Evolutionary conservation across 2,888 invertebrate species (phyloP), one percentile per base, ranked within the genome.

Genomic region (Trissonchulus latispiculum): DNA sequence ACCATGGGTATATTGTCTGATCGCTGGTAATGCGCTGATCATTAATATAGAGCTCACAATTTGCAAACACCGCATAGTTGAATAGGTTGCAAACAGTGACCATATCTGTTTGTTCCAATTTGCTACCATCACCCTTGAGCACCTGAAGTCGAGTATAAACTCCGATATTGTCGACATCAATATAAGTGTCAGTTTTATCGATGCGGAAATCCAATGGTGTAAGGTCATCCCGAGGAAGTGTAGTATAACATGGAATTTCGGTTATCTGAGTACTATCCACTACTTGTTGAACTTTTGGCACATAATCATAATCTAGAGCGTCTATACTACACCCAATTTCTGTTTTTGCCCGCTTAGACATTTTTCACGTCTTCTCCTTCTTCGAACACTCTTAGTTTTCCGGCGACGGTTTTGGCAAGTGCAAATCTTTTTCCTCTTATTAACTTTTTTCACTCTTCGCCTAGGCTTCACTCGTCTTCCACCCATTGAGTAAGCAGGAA

Each of bases 211-310:
- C 48, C 23, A 48, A 23, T 8, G 48, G 48, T 48, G 48, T 48
- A 23, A 48, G 48, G 48, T 48, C 48, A 48, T 48, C 48, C 15
- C 69, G 31, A 33, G 69, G 69, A 36, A 68, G 36, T 3, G 69
- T 68, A n/a, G 69, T 68, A 36, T 68, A 33, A 68, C 69, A 68
- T 32, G 36, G 36, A 32, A 68, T 36, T 68, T 68, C 69, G n/a
- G n/a, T n/a, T n/a, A n/a, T n/a, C n/a, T n/a, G n/a, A n/a, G n/a
- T n/a, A n/a, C n/a, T n/a, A n/a, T n/a, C n/a, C n/a, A n/a, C n/a
- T n/a, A n/a, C n/a, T n/a, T n/a, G n/a, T n/a, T n/a, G n/a, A n/a
- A n/a, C n/a, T n/a, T n/a, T n/a, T n/a, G n/a, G n/a, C n/a, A n/a
- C n/a, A n/a, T n/a, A n/a, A n/a, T n/a, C n/a, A n/a, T n/a, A n/a